Conservation (phyloP, 2,888 invertebrate genomes). For the Nephrotoma guestfalica region DNA sequence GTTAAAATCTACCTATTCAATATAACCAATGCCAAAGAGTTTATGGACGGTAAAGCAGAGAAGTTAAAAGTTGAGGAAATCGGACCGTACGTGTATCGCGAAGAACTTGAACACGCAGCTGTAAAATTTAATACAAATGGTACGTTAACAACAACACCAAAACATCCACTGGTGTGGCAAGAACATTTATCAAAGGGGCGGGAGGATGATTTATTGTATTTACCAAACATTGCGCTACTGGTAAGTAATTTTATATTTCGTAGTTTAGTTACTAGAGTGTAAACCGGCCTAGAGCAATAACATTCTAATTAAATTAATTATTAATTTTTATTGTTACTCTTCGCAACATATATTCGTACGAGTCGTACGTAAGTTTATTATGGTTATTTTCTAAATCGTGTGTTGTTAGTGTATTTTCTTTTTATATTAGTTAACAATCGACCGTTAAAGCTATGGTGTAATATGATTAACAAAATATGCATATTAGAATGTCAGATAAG, state of each 20-base stretch:
- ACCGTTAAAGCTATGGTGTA: background rate
- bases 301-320: background rate
- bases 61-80: conserved; percentile 60
- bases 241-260: conserved; percentile 38
- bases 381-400: background rate
- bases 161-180: conserved; percentile 60
- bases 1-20: conserved; percentile 69
- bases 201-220: conserved; percentile 57
- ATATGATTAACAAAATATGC: background rate
- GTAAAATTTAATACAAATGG: conserved; percentile 59
- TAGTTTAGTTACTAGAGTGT: background rate
- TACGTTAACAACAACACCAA: conserved; percentile 53
- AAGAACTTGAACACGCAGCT: conserved; percentile 52
- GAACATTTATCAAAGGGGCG: conserved; percentile 61
- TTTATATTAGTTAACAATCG: background rate
- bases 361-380: background rate
- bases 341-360: background rate
- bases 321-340: background rate
- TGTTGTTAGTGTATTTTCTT: background rate
- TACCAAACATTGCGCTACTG: conserved; percentile 73
- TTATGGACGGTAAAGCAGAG: conserved; percentile 47
- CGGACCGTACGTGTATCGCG: conserved; percentile 82
- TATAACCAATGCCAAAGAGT: conserved; percentile 67
- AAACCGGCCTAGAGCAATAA: background rate
- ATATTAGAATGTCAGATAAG: background rate